Conservation (phyloP, 2,797 vertebrate genomes). For the Ficedula albicollis region DNA sequence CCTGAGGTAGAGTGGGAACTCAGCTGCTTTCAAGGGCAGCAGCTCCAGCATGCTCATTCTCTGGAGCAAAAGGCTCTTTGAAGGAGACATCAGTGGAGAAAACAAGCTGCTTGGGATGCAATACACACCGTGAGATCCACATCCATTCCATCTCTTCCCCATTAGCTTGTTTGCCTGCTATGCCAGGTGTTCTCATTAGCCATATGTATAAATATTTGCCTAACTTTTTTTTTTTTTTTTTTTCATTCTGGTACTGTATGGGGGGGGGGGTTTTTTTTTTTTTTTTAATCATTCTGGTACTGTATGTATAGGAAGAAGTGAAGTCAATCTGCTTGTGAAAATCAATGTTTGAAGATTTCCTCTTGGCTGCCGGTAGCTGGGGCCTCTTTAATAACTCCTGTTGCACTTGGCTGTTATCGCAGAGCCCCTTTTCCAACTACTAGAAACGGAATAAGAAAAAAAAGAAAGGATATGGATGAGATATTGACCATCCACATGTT, state of each 20-base stretch:
- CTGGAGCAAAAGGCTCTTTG: not conserved
- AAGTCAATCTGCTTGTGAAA: constrained; percentile 52
- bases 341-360: constrained; percentile 26
- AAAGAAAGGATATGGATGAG: constrained; percentile 10
- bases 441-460: not conserved
- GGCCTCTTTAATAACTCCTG: constrained; percentile 18
- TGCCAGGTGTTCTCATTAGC: constrained; percentile 74
- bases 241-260: too few species aligned
- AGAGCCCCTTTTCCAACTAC: constrained; percentile 6
- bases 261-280: constrained; percentile 26
- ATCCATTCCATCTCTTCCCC: constrained; percentile 32
- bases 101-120: constrained; percentile 7
- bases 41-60: not conserved
- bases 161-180: constrained; percentile 62
- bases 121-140: not conserved
- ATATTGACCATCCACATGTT: constrained; percentile 38
- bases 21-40: not conserved
- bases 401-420: not conserved
- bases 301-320: constrained; percentile 59
- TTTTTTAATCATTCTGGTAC: constrained; percentile 48
- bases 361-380: constrained; percentile 5
- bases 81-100: not conserved
- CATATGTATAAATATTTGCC: constrained; percentile 76
- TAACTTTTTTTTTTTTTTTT: constrained; percentile 38
- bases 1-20: not conserved